These are phyloP conservation scores for Eucidaris tribuloides DNA, from an alignment of 35 echinoderm and acorn worm species.

Conservation along the genomic window DNA sequence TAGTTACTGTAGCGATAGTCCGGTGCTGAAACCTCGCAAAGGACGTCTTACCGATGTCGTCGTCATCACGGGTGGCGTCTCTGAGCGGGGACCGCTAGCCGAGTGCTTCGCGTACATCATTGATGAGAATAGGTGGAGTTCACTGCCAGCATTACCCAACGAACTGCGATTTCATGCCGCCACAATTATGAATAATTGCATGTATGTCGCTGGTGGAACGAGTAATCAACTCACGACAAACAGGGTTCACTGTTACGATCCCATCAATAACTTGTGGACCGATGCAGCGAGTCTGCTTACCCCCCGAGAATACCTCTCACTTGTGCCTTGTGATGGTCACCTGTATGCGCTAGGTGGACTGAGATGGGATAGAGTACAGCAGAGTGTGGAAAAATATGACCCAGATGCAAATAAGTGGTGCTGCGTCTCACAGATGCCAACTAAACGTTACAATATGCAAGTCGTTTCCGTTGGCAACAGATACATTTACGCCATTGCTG, in stretches of 20 bases:
- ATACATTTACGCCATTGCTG: conserved; percentile 88
- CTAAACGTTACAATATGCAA: conserved; percentile 90
- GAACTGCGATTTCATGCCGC: conserved; percentile 96
- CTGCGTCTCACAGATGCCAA: conserved; percentile 80
- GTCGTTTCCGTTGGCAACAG: conserved; percentile 71
- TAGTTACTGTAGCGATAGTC: conserved; percentile 98
- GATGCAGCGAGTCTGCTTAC: conserved; percentile 72
- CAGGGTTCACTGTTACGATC: conserved; percentile 89
- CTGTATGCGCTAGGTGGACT: conserved; percentile 96
- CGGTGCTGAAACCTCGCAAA: conserved; percentile 95
- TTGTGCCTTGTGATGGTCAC: conserved; percentile 90
- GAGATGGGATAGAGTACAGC: conserved; percentile 83
- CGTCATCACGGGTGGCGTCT: conserved; percentile 93
- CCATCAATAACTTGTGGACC: conserved; percentile 87
- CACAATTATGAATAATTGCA: conserved; percentile 74
- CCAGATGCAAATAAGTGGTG: conserved; percentile 79
- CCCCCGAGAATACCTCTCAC: conserved; percentile 81
- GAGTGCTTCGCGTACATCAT: conserved; percentile 92
- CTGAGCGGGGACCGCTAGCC: conserved; percentile 73
- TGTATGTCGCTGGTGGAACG: conserved; percentile 92
- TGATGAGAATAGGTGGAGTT: conserved; percentile 93
- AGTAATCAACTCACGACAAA: conserved; percentile 82
- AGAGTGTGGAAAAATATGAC: conserved; percentile 91
- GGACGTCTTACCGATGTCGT: conserved; percentile 93
- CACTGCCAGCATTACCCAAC: conserved; percentile 77